phyloP scores from a whole-genome alignment of 2,888 invertebrate species.

The Lasioglossum lativentre region DNA sequence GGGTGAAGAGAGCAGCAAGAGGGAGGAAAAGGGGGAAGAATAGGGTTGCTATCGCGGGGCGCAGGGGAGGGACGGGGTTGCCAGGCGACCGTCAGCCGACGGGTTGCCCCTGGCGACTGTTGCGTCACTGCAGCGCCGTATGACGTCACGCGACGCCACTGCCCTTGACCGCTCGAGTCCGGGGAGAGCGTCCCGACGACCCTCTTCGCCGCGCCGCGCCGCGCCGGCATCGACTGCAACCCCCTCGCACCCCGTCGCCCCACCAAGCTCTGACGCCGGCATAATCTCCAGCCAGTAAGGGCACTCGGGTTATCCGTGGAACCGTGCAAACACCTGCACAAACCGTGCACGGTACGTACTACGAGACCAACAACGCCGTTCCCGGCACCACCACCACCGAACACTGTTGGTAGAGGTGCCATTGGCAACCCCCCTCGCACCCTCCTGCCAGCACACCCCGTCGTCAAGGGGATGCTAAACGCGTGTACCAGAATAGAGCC shows the following conservation, averaged over 20 bases:
- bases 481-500: conserved; percentile 40
- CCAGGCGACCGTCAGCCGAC: conserved; percentile 76
- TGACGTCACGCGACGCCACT: conserved; percentile 82
- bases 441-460: not conserved
- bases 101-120: conserved; percentile 81
- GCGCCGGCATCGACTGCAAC: conserved; percentile 7
- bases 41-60: conserved; percentile 23
- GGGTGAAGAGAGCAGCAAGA: conserved; percentile 49
- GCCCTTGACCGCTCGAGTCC: conserved; percentile 81
- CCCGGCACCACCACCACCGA: conserved; percentile 6
- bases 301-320: conserved; percentile 39
- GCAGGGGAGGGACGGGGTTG: conserved; percentile 74
- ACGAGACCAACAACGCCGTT: conserved; percentile 6
- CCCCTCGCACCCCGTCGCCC: not conserved
- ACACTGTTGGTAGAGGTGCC: not conserved
- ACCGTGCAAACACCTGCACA: conserved; percentile 41
- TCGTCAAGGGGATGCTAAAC: conserved; percentile 36
- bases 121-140: conserved; percentile 82
- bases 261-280: conserved; percentile 17
- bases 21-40: conserved; percentile 25
- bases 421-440: not conserved
- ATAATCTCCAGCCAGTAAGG: conserved; percentile 18
- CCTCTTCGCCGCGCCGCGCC: conserved; percentile 42
- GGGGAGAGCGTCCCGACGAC: conserved; percentile 70
- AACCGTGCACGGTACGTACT: not conserved